Base-by-base conservation (phyloP, 30 jellyfish, hydroid and myxozoan genomes). In the Mastigias papua region DNA sequence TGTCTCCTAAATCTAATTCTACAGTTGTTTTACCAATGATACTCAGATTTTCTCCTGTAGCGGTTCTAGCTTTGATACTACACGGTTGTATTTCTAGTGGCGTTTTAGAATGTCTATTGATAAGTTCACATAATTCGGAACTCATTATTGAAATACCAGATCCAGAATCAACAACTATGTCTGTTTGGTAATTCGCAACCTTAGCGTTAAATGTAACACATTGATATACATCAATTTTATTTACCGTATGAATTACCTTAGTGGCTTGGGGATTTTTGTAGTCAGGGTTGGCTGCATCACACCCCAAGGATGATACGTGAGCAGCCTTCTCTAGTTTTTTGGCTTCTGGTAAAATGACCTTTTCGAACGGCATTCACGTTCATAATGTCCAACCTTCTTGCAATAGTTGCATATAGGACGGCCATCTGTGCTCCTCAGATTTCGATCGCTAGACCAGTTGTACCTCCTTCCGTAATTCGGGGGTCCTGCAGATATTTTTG, bases 131-230 rank as follows among this genome's bases (percentile, higher is more conserved):
- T n/a, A 80, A 50, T 26, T 80, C 81, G 6, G 31, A 80, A 80
- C 81, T 80, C 1, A 62, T 33, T 5, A 31, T 60, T 0, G 81
- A 17, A 2, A 80, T 62, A 15, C 90, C 90, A 28, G 90, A 80
- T 17, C 90, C 81, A 6, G 82, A 80, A 80, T 80, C 90, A 37
- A 80, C 33, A 19, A 80, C 16, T 4, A 62, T 80, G 13, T 80
- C 82, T 8, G 90, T 66, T 34, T 80, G 82, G 63, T 15, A 80
- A 49, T 80, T 60, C 32, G 22, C 90, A 2, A 80, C 81, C 1
- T 57, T 48, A 1, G 73, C 82, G 62, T n/a, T 54, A 78, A 78
- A 63, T 20, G 89, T 78, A 54, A 78, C 81, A 78, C 82, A 78
- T 32, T 78, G 80, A 17, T 9, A n/a, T n/a, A n/a, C 8, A 9